Evolutionary conservation across 2,797 vertebrate genomes (phyloP), one percentile per base, ranked within the genome.

Genomic region (Chaunax sp.): DNA sequence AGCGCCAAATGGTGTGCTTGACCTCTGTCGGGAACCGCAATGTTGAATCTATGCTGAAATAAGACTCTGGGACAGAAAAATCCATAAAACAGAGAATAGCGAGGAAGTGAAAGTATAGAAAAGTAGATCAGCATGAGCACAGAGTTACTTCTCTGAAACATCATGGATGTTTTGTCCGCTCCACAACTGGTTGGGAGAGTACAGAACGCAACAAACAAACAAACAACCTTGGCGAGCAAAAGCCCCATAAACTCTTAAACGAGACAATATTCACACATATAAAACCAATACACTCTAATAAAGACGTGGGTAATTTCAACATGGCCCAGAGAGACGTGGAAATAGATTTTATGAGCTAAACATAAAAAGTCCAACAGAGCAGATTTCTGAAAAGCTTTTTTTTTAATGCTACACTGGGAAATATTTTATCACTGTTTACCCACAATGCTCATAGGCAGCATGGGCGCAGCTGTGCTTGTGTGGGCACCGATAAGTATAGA

Each of bases 271-370:
- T 90, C 86, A 87, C 84, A 85, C 86, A 65, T 87, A 90, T 91
- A 91, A 91, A 90, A 85, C 85, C 81, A 92, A 88, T 89, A 70
- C 81, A 80, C 80, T 82, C 81, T 81, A 86, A 89, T 91, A 87
- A 89, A 90, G 76, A 77, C 11, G 52, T 54, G 83, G 86, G 82
- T 85, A 78, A 90, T 86, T 91, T 80, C 86, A 76, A 70, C 88
- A 56, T 26, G 75, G 81, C 87, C 84, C 77, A 57, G 13, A 81
- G 90, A 90, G 87, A 87, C 57, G 87, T 87, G 77, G 87, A 91
- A 92, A 92, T 90, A 92, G 90, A 87, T 83, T 91, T 91, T 90
- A 91, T 58, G 84, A 89, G 89, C 79, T 2, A 25, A 64, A 81
- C 72, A 12, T 84, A 86, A 86, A 89, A 91, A 89, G 60, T 77